Conservation (phyloP, 2,113 vertebrate species). For the Brevimyrus niger region DNA sequence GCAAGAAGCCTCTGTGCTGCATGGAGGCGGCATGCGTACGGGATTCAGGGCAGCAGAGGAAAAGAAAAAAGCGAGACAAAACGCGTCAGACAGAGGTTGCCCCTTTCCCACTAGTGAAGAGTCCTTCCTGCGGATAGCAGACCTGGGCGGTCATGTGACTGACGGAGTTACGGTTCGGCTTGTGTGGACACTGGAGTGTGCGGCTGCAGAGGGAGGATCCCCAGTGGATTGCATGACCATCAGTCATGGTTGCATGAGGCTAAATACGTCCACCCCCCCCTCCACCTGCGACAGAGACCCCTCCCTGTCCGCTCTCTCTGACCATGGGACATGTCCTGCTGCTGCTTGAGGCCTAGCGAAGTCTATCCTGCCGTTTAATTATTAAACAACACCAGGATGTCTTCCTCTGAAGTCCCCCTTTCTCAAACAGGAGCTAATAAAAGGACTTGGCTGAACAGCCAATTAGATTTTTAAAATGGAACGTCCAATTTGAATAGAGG, state of each 20-base stretch:
- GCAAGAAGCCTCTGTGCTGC: conserved; percentile 60
- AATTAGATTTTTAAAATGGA: conserved; percentile 55
- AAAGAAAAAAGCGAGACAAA: conserved; percentile 26
- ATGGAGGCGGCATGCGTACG: conserved; percentile 73
- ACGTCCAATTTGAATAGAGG: conserved; percentile 32
- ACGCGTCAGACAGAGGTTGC: conserved; percentile 42
- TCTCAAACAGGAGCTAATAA: conserved; percentile 44
- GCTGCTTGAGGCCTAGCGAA: conserved; percentile 34
- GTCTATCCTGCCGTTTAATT: conserved; percentile 50
- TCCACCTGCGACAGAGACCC: background rate
- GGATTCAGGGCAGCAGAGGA: conserved; percentile 35
- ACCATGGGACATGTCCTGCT: conserved; percentile 12
- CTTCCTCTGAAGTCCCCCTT: conserved; percentile 47
- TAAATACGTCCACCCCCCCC: background rate
- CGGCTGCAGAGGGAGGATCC: background rate
- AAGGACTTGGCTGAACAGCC: conserved; percentile 20
- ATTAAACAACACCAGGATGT: conserved; percentile 55
- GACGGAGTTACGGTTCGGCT: background rate
- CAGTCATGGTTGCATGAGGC: background rate
- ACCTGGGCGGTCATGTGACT: background rate
- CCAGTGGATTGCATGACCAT: background rate
- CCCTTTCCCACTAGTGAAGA: background rate
- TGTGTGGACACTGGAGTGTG: background rate
- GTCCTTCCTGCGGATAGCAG: background rate
- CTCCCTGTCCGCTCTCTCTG: background rate